These are phyloP conservation scores for Redunca redunca DNA, from an alignment of 2,113 vertebrate genomes.

Conservation along the genomic window DNA sequence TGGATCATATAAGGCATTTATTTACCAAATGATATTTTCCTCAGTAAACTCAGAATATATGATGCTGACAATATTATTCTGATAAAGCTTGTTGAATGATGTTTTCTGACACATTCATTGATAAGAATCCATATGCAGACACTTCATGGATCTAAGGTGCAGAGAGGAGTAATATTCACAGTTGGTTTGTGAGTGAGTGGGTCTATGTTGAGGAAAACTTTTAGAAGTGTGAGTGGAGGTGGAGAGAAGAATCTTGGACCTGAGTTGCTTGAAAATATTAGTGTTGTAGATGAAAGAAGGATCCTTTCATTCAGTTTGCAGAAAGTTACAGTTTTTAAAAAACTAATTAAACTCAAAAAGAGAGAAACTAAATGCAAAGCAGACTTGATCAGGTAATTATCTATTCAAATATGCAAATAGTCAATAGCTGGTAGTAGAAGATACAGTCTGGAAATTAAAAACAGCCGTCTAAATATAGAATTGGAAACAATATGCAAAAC, in stretches of 20 bases:
- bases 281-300: background rate
- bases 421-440: background rate
- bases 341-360: background rate
- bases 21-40: no score
- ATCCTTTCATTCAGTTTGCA: background rate
- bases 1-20: background rate
- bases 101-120: background rate
- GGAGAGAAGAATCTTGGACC: background rate
- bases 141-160: background rate
- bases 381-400: background rate
- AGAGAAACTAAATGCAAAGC: background rate
- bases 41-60: background rate
- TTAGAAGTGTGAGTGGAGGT: background rate
- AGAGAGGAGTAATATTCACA: background rate
- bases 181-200: background rate
- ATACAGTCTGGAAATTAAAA: constrained; percentile 13
- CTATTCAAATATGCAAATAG: background rate
- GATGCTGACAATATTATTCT: background rate
- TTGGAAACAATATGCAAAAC: background rate
- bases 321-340: background rate
- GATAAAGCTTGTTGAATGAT: background rate
- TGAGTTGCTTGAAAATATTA: background rate
- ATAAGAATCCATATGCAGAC: background rate
- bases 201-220: background rate
- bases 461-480: background rate